Evolutionary conservation across 1,140 invertebrate species (phyloP).

Genomic region (Diabrotica virgifera): DNA sequence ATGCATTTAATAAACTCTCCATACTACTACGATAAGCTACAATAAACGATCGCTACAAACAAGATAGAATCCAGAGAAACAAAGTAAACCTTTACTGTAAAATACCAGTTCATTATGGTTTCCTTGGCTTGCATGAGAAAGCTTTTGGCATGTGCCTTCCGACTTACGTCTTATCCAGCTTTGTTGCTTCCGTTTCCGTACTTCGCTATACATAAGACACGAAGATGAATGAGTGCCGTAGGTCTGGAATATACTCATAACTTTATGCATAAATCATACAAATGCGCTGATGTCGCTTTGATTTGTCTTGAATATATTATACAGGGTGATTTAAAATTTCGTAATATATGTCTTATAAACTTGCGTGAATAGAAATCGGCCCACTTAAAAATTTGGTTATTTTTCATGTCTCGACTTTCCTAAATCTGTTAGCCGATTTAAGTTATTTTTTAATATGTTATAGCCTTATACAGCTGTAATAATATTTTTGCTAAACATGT

Average conservation of each 20-base stretch:
- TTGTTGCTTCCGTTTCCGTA: slow-evolving; percentile 13
- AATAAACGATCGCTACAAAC: no score
- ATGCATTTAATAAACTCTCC: no score
- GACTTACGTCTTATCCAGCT: slow-evolving; percentile 11
- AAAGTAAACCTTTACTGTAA: slow-evolving; percentile 5
- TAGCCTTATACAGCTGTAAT: no score
- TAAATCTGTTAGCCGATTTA: no score
- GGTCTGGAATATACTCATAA: slow-evolving; percentile 10
- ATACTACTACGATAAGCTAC: no score
- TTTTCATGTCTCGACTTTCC: no score
- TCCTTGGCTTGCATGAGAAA: slow-evolving; percentile 5
- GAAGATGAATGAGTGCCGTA: slow-evolving; percentile 11
- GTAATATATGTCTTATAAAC: no score
- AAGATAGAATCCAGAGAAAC: not conserved
- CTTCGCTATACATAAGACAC: slow-evolving; percentile 7
- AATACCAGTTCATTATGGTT: slow-evolving; percentile 11
- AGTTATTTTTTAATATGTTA: no score
- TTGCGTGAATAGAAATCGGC: no score
- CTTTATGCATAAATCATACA: slow-evolving; percentile 10
- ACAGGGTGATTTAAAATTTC: no score
- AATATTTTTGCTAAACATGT: no score
- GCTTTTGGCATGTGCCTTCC: slow-evolving; percentile 11
- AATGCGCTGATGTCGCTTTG: slow-evolving; percentile 1
- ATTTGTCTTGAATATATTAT: not conserved
- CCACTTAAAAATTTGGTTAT: no score